Evolutionary conservation across 1,140 invertebrate genomes (phyloP).

Genomic region (Aphis gossypii): DNA sequence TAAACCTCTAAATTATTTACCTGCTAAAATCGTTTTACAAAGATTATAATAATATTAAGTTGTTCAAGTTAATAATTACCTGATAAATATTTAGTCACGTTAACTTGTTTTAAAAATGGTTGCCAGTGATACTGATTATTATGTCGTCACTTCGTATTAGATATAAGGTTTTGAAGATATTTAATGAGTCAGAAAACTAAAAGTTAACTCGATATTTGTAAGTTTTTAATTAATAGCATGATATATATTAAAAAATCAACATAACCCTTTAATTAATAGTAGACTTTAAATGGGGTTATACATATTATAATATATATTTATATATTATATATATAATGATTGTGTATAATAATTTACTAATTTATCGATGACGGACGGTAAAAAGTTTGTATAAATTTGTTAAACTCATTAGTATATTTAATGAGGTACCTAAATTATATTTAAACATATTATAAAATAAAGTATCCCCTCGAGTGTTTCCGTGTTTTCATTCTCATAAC

Average conservation of each 20-base stretch:
- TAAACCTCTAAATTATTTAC: not conserved
- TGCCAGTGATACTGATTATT: not conserved
- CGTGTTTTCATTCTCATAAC: not conserved
- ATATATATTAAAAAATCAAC: not conserved
- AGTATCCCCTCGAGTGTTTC: not conserved
- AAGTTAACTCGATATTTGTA: not conserved
- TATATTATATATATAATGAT: not conserved
- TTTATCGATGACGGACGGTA: not conserved
- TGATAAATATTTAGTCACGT: conserved; percentile 3
- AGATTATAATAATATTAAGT: conserved; percentile 21
- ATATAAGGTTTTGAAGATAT: not conserved
- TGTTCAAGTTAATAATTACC: not conserved
- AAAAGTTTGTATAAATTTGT: not conserved
- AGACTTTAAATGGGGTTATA: not conserved
- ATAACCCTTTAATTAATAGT: not conserved
- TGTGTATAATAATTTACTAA: not conserved
- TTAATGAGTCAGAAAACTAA: not conserved
- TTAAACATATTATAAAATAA: too few relatives aligned
- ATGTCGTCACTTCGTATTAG: not conserved
- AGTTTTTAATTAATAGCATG: not conserved
- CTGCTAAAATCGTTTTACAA: not conserved
- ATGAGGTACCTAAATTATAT: not conserved
- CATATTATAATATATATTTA: not conserved
- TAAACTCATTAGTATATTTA: not conserved
- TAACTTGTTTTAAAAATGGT: not conserved